Evolutionary conservation across 2,113 vertebrate genomes (phyloP), one percentile per base, ranked within the genome.

Genomic region (Piliocolobus tephrosceles): DNA sequence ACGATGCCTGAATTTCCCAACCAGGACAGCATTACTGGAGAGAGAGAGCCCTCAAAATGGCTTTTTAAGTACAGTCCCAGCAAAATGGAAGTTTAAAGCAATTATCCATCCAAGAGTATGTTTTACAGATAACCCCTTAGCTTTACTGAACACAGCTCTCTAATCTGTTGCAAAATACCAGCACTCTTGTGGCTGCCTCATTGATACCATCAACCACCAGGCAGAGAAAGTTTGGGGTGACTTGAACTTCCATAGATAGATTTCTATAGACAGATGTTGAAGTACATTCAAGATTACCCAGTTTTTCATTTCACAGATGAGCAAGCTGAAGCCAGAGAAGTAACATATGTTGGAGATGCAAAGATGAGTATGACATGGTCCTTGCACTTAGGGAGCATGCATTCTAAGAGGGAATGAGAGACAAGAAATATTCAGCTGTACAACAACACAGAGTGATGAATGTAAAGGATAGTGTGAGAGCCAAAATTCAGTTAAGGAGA

Each of bases 1-100:
- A 55, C 94, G 95, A 88, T 75, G 94, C 58, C 85, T 98, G 86
- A 96, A 93, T 95, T 93, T 95, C 92, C 96, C 90, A 96, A 80
- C 72, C 73, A 96, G 96, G 87, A 81, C 64, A 95, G 43, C 78
- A 90, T 95, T 97, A 70, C 75, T 94, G 61, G 91, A 92, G 68
- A 91, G 68, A 91, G 93, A 96, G 58, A 30, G 92, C 88, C 95
- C 94, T 89, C 78, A 70, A 76, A 98, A 80, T 79, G 95, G 90
- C 88, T 84, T 97, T 98, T 96, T 89, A 94, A 91, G 47, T 84
- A 58, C 32, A 91, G 85, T 55, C 88, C 64, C 95, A 93, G 86
- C 91, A 98, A 97, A 98, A 96, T 6, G 13, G 57, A 94, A 85
- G 5, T 88, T 90, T 91, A 96, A 92, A 97, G 72, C 86, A 91